Conservation (phyloP, 1,140 invertebrate genomes). For the Panagrolaimus sp. region DNA sequence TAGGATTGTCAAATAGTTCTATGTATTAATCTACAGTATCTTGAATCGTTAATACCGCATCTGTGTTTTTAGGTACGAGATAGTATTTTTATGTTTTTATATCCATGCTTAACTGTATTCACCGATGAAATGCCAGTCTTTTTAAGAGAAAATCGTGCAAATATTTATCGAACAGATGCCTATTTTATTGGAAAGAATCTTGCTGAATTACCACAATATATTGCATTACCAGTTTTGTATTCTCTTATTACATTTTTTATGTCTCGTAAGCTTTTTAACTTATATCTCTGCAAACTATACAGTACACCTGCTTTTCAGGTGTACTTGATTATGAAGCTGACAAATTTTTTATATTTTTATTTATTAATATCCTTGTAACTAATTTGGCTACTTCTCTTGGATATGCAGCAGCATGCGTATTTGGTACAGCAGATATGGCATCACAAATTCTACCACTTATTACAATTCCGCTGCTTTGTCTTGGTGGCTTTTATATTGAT, state of each 20-base stretch:
- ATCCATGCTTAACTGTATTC: constrained; percentile 12
- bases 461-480: constrained; percentile 75
- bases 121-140: constrained; percentile 10
- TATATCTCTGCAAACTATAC: not conserved
- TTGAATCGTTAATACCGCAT: no score
- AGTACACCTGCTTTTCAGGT: no score
- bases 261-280: constrained; percentile 50
- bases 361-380: constrained; percentile 66
- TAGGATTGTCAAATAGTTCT: no score
- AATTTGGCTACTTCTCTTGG: constrained; percentile 86
- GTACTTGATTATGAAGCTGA: no score
- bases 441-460: constrained; percentile 68
- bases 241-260: constrained; percentile 74
- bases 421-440: constrained; percentile 27
- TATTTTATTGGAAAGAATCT: constrained; percentile 8
- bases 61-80: no score
- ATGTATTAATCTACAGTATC: no score
- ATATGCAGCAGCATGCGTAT: constrained; percentile 38
- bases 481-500: constrained; percentile 80
- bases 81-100: not conserved
- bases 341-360: no score
- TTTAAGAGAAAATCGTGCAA: not conserved
- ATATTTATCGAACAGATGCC: not conserved
- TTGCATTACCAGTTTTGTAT: constrained; percentile 19
- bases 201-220: constrained; percentile 1